Evolutionary conservation across 2,797 vertebrate genomes (phyloP).

Genomic region (Phoxinus dragarum): DNA sequence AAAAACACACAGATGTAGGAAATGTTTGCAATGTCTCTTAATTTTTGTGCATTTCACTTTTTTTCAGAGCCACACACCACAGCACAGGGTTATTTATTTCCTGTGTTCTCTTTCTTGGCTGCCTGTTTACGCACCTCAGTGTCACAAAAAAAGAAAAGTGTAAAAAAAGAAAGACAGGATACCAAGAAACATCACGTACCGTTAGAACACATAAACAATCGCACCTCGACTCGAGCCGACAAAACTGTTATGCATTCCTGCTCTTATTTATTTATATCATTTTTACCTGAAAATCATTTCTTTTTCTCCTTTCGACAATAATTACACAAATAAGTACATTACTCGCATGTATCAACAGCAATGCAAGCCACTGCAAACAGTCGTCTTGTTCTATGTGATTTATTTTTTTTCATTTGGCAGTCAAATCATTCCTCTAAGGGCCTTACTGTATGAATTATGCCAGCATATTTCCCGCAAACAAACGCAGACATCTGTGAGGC

Average conservation of each 20-base stretch:
- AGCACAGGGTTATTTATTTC: slow-evolving; percentile 43
- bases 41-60: slow-evolving; percentile 34
- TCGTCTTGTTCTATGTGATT: slow-evolving; percentile 46
- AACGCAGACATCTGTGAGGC: slow-evolving; percentile 63
- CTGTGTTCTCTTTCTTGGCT: slow-evolving; percentile 41
- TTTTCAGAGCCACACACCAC: slow-evolving; percentile 45
- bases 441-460: slow-evolving; percentile 60
- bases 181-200: neutral
- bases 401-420: slow-evolving; percentile 52
- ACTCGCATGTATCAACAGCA: slow-evolving; percentile 27
- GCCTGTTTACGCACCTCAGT: slow-evolving; percentile 33
- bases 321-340: slow-evolving; percentile 14
- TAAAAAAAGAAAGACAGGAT: slow-evolving; percentile 14
- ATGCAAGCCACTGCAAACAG: slow-evolving; percentile 43
- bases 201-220: slow-evolving; percentile 17
- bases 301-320: slow-evolving; percentile 14
- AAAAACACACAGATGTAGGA: slow-evolving; percentile 24
- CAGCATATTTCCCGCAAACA: slow-evolving; percentile 61
- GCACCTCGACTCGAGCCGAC: neutral
- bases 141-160: slow-evolving; percentile 29
- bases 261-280: slow-evolving; percentile 5
- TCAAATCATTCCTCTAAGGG: slow-evolving; percentile 55
- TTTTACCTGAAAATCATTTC: slow-evolving; percentile 8
- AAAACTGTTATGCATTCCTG: neutral
- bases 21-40: slow-evolving; percentile 17